Percentiles rank a stretch among this genome's conserved stretches.
Evolutionary conservation across 2,888 invertebrate genomes (phyloP).

Genomic region (Sialis fuliginosa): DNA sequence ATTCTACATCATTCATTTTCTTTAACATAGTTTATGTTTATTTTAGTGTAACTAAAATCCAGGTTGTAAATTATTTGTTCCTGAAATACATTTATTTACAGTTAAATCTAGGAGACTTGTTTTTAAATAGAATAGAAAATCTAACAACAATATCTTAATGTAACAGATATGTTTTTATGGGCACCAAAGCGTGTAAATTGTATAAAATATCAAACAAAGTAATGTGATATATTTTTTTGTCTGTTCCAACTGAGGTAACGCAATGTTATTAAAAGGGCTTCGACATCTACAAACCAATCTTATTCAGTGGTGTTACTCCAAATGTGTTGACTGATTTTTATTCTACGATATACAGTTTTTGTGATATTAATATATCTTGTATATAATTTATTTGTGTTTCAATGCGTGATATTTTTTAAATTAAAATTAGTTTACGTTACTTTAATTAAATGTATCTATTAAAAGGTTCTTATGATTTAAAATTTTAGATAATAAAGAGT

Average conservation of each 20-base stretch:
- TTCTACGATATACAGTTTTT: background rate
- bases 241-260: background rate
- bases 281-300: background rate
- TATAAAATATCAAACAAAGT: background rate
- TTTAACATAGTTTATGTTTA: background rate
- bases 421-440: too few species aligned
- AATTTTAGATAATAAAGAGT: too few species aligned
- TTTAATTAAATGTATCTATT: too few species aligned
- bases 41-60: background rate
- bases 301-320: conserved; percentile 1
- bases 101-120: background rate
- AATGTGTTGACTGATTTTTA: background rate
- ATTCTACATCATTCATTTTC: background rate
- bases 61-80: background rate
- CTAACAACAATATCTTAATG: too few species aligned
- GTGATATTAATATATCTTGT: background rate
- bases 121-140: background rate
- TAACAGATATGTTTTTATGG: background rate
- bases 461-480: too few species aligned
- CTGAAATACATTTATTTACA: too few species aligned
- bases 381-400: too few species aligned
- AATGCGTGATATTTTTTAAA: too few species aligned
- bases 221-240: background rate
- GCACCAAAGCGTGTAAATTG: background rate
- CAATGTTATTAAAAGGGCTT: conserved; percentile 5